A percentile compares a stretch with the other conserved stretches of the same genome.
These are phyloP conservation scores for Drosophila quinaria DNA, from an alignment of 2,888 invertebrate genomes.

Conservation along the genomic window DNA sequence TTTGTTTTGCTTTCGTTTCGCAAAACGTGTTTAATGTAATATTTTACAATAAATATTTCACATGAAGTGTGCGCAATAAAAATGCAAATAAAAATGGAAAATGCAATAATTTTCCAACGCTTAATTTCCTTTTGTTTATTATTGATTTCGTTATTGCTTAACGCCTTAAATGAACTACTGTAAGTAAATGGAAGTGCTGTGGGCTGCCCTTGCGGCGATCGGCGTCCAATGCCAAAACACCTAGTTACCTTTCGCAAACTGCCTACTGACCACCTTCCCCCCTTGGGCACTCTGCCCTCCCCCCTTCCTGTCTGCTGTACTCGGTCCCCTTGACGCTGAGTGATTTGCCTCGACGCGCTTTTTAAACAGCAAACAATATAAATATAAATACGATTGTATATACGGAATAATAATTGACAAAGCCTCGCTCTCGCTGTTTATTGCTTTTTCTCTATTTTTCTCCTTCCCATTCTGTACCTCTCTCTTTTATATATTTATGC, in stretches of 20 bases:
- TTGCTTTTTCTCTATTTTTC: neutral
- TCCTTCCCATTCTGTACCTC: neutral
- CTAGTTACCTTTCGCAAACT: conserved; percentile 30
- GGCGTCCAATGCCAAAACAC: conserved; percentile 31
- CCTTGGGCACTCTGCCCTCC: neutral
- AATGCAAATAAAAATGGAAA: conserved; percentile 35
- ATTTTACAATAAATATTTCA: conserved; percentile 38
- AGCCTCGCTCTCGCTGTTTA: conserved; percentile 10
- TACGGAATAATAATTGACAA: conserved; percentile 52
- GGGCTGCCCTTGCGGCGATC: conserved; percentile 42
- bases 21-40: conserved; percentile 43
- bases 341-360: conserved; percentile 72
- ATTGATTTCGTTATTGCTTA: conserved; percentile 36
- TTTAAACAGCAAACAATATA: conserved; percentile 59
- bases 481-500: conserved; percentile 43
- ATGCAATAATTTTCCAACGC: conserved; percentile 26
- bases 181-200: conserved; percentile 6
- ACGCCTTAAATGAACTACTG: conserved; percentile 8
- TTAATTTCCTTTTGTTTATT: conserved; percentile 8
- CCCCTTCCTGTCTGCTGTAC: conserved; percentile 33
- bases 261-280: neutral
- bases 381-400: conserved; percentile 35
- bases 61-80: conserved; percentile 19
- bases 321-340: conserved; percentile 54
- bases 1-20: conserved; percentile 15